Evolutionary conservation across 2,797 vertebrate genomes (phyloP).

Genomic region (Hipposideros larvatus): DNA sequence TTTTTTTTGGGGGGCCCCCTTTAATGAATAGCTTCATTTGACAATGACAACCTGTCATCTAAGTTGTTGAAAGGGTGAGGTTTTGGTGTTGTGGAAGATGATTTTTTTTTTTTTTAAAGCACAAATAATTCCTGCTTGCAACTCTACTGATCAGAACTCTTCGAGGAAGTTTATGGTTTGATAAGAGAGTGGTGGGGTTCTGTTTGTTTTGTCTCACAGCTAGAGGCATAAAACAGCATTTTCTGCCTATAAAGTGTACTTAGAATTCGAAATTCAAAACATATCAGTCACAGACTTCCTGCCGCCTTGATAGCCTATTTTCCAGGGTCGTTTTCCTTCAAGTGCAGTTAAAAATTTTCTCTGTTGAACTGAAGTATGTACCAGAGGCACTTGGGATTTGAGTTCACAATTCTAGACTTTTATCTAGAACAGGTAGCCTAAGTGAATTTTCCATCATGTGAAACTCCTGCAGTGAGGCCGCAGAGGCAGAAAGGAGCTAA

Average conservation of each 20-base stretch:
- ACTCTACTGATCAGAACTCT: not conserved
- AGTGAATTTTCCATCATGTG: conserved; percentile 81
- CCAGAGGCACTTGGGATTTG: conserved; percentile 77
- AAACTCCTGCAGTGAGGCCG: conserved; percentile 73
- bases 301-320: conserved; percentile 79
- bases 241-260: conserved; percentile 69
- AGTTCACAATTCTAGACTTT: conserved; percentile 74
- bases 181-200: conserved; percentile 47
- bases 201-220: conserved; percentile 79
- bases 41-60: conserved; percentile 59
- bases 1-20: not conserved
- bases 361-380: conserved; percentile 76
- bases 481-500: conserved; percentile 78
- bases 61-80: conserved; percentile 68
- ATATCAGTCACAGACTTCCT: conserved; percentile 69
- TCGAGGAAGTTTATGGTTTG: conserved; percentile 67
- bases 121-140: conserved; percentile 67
- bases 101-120: conserved; percentile 17
- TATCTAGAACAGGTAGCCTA: conserved; percentile 79
- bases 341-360: conserved; percentile 74
- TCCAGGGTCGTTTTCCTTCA: conserved; percentile 82
- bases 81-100: conserved; percentile 45
- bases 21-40: not conserved
- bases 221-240: conserved; percentile 75
- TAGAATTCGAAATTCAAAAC: conserved; percentile 83